These are phyloP conservation scores for Pungitius pungitius DNA, from an alignment of 2,113 vertebrate species.

Conservation along the genomic window DNA sequence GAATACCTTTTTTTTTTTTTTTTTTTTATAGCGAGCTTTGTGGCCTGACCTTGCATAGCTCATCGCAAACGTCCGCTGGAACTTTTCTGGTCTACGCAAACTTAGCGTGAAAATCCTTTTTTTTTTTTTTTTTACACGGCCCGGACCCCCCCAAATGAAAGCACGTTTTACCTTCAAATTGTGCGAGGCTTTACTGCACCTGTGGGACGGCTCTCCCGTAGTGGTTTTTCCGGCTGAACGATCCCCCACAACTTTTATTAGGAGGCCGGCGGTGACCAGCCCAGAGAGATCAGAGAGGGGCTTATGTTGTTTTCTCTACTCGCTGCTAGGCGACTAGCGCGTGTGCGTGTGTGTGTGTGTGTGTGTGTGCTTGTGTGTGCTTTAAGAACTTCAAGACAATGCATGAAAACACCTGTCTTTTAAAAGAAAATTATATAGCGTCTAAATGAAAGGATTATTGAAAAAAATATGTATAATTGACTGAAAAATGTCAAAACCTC, in stretches of 20 bases:
- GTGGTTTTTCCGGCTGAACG: constrained; percentile 39
- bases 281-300: constrained; percentile 29
- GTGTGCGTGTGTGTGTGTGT: constrained; percentile 2
- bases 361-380: constrained; percentile 10
- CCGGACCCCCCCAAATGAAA: constrained; percentile 9
- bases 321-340: constrained; percentile 6
- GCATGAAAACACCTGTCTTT: constrained; percentile 47
- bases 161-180: background rate
- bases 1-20: constrained; percentile 37
- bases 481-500: background rate
- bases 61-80: constrained; percentile 9
- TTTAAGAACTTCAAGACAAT: constrained; percentile 6
- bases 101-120: background rate
- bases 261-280: constrained; percentile 21
- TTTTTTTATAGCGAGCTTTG: constrained; percentile 25
- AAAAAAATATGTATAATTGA: background rate
- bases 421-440: background rate
- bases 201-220: constrained; percentile 29
- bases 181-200: constrained; percentile 19
- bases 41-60: constrained; percentile 3
- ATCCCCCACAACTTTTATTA: constrained; percentile 35
- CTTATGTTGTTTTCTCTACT: constrained; percentile 13
- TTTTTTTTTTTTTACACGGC: constrained; percentile 15
- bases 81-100: background rate
- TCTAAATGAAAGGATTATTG: background rate